phyloP scores from a whole-genome alignment of 1,140 invertebrate species.

The Drosophila murphyi region DNA sequence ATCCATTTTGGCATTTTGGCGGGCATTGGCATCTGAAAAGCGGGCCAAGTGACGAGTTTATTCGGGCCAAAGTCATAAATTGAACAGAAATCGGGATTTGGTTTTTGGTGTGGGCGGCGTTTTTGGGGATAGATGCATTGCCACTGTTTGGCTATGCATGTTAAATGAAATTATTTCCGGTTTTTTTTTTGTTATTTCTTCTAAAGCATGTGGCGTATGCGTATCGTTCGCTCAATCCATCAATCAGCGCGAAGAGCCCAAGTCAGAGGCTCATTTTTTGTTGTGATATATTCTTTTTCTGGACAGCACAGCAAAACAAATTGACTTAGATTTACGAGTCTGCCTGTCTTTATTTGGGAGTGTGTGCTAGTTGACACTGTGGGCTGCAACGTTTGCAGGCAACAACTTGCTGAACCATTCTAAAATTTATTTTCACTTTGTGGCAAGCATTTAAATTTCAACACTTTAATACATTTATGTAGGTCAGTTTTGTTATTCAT shows the following conservation, averaged over 20 bases:
- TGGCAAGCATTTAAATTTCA: too few species aligned
- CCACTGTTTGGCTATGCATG: constrained; percentile 66
- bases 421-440: background rate
- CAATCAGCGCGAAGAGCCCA: constrained; percentile 59
- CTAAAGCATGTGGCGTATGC: constrained; percentile 62
- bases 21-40: constrained; percentile 37
- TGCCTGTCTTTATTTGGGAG: background rate
- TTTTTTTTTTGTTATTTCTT: constrained; percentile 27
- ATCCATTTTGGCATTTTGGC: constrained; percentile 72
- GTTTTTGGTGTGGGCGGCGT: constrained; percentile 22
- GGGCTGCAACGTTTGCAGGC: background rate
- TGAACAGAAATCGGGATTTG: constrained; percentile 50
- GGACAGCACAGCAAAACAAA: constrained; percentile 49
- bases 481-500: too few species aligned
- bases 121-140: constrained; percentile 16
- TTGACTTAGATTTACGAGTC: constrained; percentile 62
- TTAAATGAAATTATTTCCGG: constrained; percentile 78
- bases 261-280: constrained; percentile 45
- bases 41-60: constrained; percentile 47
- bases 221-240: constrained; percentile 67
- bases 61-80: constrained; percentile 73
- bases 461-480: too few species aligned
- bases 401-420: constrained; percentile 10
- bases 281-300: constrained; percentile 48
- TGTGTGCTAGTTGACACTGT: constrained; percentile 43